Evolutionary conservation across 2,113 vertebrate genomes (phyloP).

Genomic region (Chroicocephalus ridibundus): DNA sequence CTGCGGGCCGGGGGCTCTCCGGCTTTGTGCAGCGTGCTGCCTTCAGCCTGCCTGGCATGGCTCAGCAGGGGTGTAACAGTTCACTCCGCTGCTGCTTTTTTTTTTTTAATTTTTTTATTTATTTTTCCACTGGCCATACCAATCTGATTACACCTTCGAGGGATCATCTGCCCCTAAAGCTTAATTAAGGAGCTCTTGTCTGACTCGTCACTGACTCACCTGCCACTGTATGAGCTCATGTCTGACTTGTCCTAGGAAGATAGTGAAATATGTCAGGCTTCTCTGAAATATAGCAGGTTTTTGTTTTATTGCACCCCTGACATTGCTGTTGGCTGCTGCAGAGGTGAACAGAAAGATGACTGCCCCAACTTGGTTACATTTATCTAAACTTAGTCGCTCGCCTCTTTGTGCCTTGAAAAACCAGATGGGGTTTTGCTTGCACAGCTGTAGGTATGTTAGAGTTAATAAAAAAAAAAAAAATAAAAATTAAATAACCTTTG

Average conservation of each 20-base stretch:
- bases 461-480: constrained; percentile 56
- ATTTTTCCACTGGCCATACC: constrained; percentile 44
- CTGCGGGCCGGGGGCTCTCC: neutral
- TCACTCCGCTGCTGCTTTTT: neutral
- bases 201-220: constrained; percentile 72
- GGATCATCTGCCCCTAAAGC: constrained; percentile 41
- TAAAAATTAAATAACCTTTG: constrained; percentile 70
- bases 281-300: constrained; percentile 28
- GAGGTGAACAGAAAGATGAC: neutral
- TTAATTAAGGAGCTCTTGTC: constrained; percentile 45
- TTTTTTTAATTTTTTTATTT: too few species aligned
- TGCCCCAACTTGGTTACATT: neutral
- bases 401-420: constrained; percentile 16
- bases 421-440: constrained; percentile 38
- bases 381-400: neutral
- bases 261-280: constrained; percentile 34
- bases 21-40: neutral
- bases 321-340: constrained; percentile 15
- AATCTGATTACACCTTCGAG: constrained; percentile 33
- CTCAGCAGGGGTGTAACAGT: neutral
- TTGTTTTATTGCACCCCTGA: constrained; percentile 32
- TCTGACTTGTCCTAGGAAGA: constrained; percentile 55
- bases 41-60: neutral
- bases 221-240: constrained; percentile 71
- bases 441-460: constrained; percentile 59